Evolutionary conservation across 2,797 vertebrate species (phyloP).

Genomic region (Sternotherus odoratus): DNA sequence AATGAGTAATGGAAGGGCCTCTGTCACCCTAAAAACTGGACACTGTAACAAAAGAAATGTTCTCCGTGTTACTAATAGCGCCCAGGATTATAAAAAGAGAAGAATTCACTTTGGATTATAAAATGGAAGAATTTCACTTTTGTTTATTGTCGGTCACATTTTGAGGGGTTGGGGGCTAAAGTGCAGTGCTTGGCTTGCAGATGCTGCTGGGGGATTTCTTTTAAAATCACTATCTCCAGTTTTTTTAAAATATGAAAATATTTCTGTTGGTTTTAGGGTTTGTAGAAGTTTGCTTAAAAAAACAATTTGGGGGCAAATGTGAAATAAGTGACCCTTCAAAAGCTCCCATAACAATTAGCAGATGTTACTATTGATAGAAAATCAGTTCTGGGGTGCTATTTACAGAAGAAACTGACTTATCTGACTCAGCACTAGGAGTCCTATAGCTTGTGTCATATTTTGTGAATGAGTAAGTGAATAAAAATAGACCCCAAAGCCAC

Average conservation of each 20-base stretch:
- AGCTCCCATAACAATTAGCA: neutral
- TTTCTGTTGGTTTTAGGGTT: neutral
- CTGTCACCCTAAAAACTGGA: neutral
- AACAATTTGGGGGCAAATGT: neutral
- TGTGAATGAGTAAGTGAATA: constrained; percentile 10
- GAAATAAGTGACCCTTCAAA: neutral
- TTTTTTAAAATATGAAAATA: neutral
- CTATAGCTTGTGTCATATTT: neutral
- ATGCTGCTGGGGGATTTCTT: neutral
- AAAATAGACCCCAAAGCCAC: neutral
- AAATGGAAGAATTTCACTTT: neutral
- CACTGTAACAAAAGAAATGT: neutral
- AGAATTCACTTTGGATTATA: neutral
- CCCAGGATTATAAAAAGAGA: neutral
- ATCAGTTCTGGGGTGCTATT: neutral
- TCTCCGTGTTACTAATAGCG: neutral
- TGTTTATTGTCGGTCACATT: fast-evolving
- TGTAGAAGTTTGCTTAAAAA: neutral
- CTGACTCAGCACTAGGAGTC: neutral
- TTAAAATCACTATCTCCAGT: neutral
- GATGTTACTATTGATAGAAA: neutral
- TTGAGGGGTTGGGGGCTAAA: neutral
- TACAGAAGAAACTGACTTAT: neutral
- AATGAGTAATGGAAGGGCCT: neutral
- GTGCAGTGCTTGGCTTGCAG: neutral